Conservation (phyloP, 2,797 vertebrate genomes). For the Pseudochirops corinnae region DNA sequence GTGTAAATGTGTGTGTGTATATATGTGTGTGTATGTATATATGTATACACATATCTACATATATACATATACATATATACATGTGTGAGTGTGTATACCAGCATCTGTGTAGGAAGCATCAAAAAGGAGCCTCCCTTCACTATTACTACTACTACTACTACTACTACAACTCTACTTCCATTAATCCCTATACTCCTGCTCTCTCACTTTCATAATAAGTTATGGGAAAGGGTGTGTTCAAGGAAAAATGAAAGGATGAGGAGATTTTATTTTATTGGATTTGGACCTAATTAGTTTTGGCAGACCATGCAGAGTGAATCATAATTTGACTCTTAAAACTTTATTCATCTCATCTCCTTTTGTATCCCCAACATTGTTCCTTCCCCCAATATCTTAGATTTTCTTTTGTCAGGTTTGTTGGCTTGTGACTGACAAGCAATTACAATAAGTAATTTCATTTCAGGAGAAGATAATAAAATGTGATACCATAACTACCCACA, state of each 20-base stretch:
- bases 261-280: background rate
- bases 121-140: no score
- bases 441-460: conserved; percentile 89
- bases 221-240: background rate
- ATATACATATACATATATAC: no score
- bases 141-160: no score
- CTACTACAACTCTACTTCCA: background rate
- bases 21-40: no score
- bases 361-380: conserved; percentile 47
- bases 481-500: conserved; percentile 87
- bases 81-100: no score
- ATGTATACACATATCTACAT: no score
- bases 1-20: no score
- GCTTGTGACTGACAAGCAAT: conserved; percentile 89
- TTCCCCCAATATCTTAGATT: conserved; percentile 41
- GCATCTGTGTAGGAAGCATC: no score
- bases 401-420: conserved; percentile 84
- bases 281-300: background rate
- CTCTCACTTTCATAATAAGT: background rate
- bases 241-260: background rate
- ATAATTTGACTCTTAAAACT: conserved; percentile 70
- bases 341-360: conserved; percentile 69
- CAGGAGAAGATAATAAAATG: conserved; percentile 87
- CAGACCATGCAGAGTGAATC: conserved; percentile 8
- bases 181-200: background rate